These are phyloP conservation scores for Halcyon smyrnensis DNA, from an alignment of 2,797 vertebrate genomes.

Conservation along the genomic window DNA sequence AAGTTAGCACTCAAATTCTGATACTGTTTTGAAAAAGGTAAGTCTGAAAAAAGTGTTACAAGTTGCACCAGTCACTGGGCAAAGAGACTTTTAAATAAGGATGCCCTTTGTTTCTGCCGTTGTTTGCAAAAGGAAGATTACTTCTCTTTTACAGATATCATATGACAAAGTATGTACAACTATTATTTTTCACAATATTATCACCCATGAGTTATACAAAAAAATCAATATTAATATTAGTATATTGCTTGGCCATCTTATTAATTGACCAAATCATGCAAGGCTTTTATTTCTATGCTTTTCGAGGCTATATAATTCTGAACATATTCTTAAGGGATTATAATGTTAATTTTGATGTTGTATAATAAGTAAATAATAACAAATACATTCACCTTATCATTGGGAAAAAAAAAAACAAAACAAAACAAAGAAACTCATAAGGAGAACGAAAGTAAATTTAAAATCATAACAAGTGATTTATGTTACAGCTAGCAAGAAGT, in stretches of 20 bases:
- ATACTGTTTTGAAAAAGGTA: not conserved
- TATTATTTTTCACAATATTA: not conserved
- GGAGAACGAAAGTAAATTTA: not conserved
- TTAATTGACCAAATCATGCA: not conserved
- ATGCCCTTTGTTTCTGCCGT: not conserved
- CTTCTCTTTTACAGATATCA: not conserved
- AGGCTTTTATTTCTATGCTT: not conserved
- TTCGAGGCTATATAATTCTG: not conserved
- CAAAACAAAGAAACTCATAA: not conserved
- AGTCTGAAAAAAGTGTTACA: not conserved
- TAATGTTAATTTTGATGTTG: not conserved
- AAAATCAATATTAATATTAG: not conserved
- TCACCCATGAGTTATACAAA: not conserved
- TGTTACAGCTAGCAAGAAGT: not conserved
- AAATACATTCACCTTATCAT: not conserved
- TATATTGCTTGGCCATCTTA: not conserved
- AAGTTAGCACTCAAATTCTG: not conserved
- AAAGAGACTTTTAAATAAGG: slow-evolving; percentile 8
- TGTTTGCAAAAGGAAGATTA: not conserved
- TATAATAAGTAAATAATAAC: not conserved
- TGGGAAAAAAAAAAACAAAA: not conserved
- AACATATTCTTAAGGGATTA: not conserved
- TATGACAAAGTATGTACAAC: not conserved
- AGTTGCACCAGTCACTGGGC: not conserved
- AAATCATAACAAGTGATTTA: not conserved